Evolutionary conservation across 2,797 vertebrate genomes (phyloP).

Genomic region (Pipistrellus kuhlii): DNA sequence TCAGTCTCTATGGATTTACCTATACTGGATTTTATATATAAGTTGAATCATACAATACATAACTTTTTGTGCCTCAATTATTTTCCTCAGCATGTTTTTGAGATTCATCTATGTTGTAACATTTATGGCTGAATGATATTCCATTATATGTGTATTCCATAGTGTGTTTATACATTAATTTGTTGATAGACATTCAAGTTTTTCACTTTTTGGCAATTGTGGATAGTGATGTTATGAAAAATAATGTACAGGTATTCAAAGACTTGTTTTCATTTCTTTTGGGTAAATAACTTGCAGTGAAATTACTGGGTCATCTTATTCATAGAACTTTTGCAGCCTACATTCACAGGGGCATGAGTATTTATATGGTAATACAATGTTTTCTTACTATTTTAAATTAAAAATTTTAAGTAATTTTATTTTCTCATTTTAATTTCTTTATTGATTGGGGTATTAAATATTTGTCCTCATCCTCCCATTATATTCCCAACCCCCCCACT

Average conservation of each 20-base stretch:
- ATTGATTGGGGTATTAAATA: no score
- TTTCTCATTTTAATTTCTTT: no score
- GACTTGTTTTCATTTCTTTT: neutral
- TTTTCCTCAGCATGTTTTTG: slow-evolving; percentile 4
- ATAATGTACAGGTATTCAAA: neutral
- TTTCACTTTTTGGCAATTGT: neutral
- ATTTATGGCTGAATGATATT: slow-evolving; percentile 36
- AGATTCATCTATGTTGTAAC: slow-evolving; percentile 31
- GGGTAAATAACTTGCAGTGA: neutral
- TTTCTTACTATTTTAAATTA: slow-evolving; percentile 10
- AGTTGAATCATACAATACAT: neutral
- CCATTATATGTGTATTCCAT: neutral
- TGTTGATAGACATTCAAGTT: slow-evolving; percentile 24
- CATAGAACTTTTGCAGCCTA: neutral
- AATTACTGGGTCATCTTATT: slow-evolving; percentile 9
- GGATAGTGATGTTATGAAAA: neutral
- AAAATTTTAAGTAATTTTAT: neutral
- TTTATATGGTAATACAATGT: slow-evolving; percentile 1
- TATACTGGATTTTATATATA: slow-evolving; percentile 26
- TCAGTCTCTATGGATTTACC: neutral
- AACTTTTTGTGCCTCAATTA: neutral
- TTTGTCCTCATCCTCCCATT: no score
- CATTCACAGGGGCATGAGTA: neutral
- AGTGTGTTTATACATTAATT: slow-evolving; percentile 22
- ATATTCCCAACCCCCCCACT: no score